Conservation (phyloP, 2,113 vertebrate species). For the Nyctereutes procyonoides region DNA sequence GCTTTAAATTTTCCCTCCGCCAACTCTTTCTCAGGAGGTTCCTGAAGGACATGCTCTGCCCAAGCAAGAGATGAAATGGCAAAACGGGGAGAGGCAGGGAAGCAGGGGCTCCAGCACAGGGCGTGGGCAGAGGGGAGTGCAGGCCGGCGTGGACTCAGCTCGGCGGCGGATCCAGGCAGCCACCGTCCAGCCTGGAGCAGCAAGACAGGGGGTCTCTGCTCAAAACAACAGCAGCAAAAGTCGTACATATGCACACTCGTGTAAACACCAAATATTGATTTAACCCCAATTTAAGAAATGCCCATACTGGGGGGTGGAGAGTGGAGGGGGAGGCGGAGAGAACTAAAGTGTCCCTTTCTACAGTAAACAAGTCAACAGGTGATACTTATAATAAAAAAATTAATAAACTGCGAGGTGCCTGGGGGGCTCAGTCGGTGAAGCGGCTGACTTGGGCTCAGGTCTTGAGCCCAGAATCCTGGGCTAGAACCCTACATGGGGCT, state of each 20-base stretch:
- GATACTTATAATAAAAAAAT: background rate
- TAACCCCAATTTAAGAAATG: background rate
- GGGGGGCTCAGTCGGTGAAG: background rate
- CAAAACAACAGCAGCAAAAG: background rate
- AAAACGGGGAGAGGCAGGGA: background rate
- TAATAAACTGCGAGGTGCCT: background rate
- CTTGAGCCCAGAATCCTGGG: too few species aligned
- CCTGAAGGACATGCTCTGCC: background rate
- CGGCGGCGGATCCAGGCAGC: background rate
- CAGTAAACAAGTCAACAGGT: background rate
- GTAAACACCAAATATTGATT: background rate
- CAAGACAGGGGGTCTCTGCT: background rate
- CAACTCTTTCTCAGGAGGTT: background rate
- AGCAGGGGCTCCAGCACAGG: background rate
- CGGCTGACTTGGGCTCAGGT: too few species aligned
- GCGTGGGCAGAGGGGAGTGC: background rate
- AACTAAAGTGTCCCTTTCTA: background rate
- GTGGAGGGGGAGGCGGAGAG: background rate
- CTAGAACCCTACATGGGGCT: too few species aligned
- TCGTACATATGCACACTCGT: background rate
- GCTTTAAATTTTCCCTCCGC: background rate
- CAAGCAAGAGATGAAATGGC: background rate
- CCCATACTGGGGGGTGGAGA: background rate
- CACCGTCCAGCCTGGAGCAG: background rate
- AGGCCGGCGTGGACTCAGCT: background rate